These are phyloP conservation scores for Ictalurus furcatus DNA, from an alignment of 2,113 vertebrate species.

Conservation along the genomic window DNA sequence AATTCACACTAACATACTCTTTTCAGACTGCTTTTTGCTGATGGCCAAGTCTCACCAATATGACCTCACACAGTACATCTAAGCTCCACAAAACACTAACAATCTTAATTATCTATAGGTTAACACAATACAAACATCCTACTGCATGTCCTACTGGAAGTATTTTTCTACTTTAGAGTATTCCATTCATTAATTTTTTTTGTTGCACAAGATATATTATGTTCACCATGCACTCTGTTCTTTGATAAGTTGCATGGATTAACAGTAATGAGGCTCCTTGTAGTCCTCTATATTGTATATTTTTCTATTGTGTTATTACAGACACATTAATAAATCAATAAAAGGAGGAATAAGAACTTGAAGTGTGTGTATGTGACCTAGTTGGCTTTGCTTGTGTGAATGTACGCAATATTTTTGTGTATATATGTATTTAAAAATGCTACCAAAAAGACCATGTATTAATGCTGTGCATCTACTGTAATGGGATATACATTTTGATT, in stretches of 20 bases:
- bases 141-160: background rate
- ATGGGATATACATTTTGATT: background rate
- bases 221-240: slow-evolving; percentile 1
- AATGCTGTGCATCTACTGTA: background rate
- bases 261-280: slow-evolving; percentile 60
- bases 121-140: slow-evolving; percentile 20
- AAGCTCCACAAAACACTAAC: slow-evolving; percentile 22
- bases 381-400: slow-evolving; percentile 49
- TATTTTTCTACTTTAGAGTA: background rate
- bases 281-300: slow-evolving; percentile 54
- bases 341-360: slow-evolving; percentile 42
- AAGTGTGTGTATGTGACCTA: slow-evolving; percentile 54
- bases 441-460: background rate
- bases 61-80: background rate
- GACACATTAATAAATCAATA: slow-evolving; percentile 53
- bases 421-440: slow-evolving; percentile 4
- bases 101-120: slow-evolving; percentile 30
- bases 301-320: slow-evolving; percentile 46
- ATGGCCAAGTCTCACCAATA: slow-evolving; percentile 9
- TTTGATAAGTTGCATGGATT: slow-evolving; percentile 63
- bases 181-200: slow-evolving; percentile 11
- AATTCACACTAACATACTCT: slow-evolving; percentile 14
- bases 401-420: slow-evolving; percentile 23
- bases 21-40: slow-evolving; percentile 20
- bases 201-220: slow-evolving; percentile 37